A percentile compares a stretch with the other conserved stretches of the same genome.
Evolutionary conservation across 35 echinoderm and acorn worm genomes (phyloP).

Genomic region (Heliocidaris tuberculata): DNA sequence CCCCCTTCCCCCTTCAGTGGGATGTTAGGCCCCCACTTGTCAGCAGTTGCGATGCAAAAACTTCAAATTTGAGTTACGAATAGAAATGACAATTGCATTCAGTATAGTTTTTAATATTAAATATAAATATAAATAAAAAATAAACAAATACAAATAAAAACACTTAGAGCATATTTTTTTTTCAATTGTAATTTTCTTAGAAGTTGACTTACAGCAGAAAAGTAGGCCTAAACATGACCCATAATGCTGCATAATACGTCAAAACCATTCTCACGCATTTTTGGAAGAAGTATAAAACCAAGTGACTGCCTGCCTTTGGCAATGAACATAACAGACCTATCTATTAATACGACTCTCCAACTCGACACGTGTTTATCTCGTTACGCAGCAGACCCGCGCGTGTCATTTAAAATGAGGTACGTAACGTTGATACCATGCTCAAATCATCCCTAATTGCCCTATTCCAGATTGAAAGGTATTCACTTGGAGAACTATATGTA

Average conservation of each 20-base stretch:
- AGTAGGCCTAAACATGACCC: not conserved
- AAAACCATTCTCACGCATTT: not conserved
- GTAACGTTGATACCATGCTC: not conserved
- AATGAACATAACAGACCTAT: not conserved
- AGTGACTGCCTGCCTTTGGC: not conserved
- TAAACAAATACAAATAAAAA: too few relatives aligned
- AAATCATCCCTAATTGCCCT: constrained; percentile 16
- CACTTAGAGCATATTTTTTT: too few relatives aligned
- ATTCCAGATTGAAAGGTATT: not conserved
- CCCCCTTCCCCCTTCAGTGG: too few relatives aligned
- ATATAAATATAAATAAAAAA: too few relatives aligned
- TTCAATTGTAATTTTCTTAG: too few relatives aligned
- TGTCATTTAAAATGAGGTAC: not conserved
- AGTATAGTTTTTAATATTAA: too few relatives aligned
- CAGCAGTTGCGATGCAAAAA: too few relatives aligned
- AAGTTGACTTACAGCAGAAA: too few relatives aligned
- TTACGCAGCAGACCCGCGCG: not conserved
- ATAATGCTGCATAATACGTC: not conserved
- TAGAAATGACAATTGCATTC: too few relatives aligned
- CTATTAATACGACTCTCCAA: not conserved
- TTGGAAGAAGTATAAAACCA: not conserved
- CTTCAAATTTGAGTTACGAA: too few relatives aligned
- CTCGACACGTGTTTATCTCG: not conserved
- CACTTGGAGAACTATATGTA: not conserved
- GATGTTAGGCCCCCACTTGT: too few relatives aligned